Conservation (phyloP, 2,888 invertebrate genomes). For the Anodontia alba region DNA sequence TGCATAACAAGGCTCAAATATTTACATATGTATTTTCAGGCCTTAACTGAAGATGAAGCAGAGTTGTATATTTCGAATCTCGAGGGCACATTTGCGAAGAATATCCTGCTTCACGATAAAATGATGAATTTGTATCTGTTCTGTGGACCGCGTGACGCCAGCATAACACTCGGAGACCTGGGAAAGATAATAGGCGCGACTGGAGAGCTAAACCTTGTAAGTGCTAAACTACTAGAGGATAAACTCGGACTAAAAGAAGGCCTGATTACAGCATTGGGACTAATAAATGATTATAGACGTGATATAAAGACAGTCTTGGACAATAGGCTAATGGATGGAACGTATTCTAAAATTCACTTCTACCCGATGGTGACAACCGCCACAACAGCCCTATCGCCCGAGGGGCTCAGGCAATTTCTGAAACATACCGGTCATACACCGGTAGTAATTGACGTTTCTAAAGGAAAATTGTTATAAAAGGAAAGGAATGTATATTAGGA, state of each 20-base stretch:
- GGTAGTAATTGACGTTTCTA: constrained; percentile 50
- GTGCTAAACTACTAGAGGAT: constrained; percentile 77
- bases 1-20: no score
- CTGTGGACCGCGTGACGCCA: constrained; percentile 80
- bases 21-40: no score
- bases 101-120: constrained; percentile 84
- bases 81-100: constrained; percentile 82
- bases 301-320: constrained; percentile 81
- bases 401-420: constrained; percentile 75
- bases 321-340: constrained; percentile 72
- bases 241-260: constrained; percentile 83
- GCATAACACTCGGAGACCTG: constrained; percentile 81
- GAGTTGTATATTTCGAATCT: constrained; percentile 76
- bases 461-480: no score
- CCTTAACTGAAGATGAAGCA: constrained; percentile 84
- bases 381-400: constrained; percentile 69
- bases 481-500: no score
- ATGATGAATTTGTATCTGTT: constrained; percentile 83
- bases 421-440: constrained; percentile 72
- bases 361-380: constrained; percentile 84
- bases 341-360: constrained; percentile 75
- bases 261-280: constrained; percentile 83
- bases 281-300: constrained; percentile 80
- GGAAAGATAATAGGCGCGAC: constrained; percentile 78
- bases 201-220: constrained; percentile 83